phyloP scores from a whole-genome alignment of 2,888 invertebrate species.

The Tryphoninae sp. region DNA sequence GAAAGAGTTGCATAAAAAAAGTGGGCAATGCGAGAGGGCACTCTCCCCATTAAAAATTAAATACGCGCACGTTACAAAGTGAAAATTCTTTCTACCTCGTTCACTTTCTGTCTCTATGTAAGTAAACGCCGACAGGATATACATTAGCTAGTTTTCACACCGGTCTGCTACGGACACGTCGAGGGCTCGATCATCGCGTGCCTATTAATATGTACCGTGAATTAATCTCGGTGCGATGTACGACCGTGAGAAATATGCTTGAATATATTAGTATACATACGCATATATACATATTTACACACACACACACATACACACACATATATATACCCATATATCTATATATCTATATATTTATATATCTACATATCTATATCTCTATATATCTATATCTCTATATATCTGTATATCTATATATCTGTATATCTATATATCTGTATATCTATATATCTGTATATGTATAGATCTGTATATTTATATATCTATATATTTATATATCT shows the following conservation, averaged over 20 bases:
- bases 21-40: background rate
- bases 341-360: too few relatives aligned
- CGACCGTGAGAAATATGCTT: background rate
- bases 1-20: background rate
- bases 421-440: too few relatives aligned
- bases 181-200: slow-evolving; percentile 15
- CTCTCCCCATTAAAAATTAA: slow-evolving; percentile 36
- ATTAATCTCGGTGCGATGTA: background rate
- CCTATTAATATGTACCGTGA: slow-evolving; percentile 14
- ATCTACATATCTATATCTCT: too few relatives aligned
- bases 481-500: too few relatives aligned
- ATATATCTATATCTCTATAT: too few relatives aligned
- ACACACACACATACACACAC: fast-evolving
- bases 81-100: slow-evolving; percentile 18
- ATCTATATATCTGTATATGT: too few relatives aligned
- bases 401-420: too few relatives aligned
- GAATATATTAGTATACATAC: background rate
- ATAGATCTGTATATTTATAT: too few relatives aligned
- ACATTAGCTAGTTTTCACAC: background rate
- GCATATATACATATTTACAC: too few relatives aligned
- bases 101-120: background rate
- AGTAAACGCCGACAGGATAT: slow-evolving; percentile 20
- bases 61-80: slow-evolving; percentile 40
- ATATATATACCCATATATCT: too few relatives aligned
- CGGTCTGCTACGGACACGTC: slow-evolving; percentile 28